Conservation (phyloP, 2,888 invertebrate species). For the Chymomyza procnemis region DNA sequence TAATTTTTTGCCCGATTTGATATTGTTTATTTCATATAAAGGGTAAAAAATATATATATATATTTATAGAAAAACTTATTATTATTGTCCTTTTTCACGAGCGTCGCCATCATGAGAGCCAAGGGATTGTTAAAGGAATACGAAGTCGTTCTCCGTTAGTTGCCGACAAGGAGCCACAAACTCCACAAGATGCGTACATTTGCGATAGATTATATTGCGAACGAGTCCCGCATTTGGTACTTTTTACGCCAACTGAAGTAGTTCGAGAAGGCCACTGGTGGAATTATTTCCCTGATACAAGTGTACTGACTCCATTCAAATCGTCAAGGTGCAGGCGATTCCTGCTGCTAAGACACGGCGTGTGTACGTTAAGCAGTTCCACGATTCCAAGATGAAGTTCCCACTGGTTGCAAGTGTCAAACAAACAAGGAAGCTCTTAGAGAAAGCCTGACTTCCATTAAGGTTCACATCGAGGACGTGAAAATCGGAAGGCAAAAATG, state of each 20-base stretch:
- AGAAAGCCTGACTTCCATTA: constrained; percentile 79
- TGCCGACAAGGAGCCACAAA: constrained; percentile 94
- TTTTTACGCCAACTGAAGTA: constrained; percentile 97
- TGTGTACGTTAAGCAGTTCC: constrained; percentile 98
- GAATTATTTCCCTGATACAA: constrained; percentile 95
- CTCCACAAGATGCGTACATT: constrained; percentile 99
- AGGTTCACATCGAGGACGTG: constrained; percentile 22
- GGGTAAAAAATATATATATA: too few species aligned
- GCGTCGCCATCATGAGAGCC: too few species aligned
- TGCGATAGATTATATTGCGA: constrained; percentile 97
- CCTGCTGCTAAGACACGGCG: constrained; percentile 93
- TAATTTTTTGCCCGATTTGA: too few species aligned
- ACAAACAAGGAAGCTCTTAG: constrained; percentile 88
- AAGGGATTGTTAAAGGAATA: constrained; percentile 99
- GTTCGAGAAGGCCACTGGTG: constrained; percentile 99
- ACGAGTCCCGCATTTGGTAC: constrained; percentile 99
- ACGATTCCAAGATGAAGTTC: constrained; percentile 97
- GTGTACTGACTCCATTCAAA: constrained; percentile 97
- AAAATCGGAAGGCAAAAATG: constrained; percentile 26
- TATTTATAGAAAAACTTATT: too few species aligned
- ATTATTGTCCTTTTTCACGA: too few species aligned
- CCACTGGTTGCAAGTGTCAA: constrained; percentile 95
- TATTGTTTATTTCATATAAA: too few species aligned
- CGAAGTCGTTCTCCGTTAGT: constrained; percentile 98
- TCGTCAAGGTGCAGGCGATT: constrained; percentile 97